Evolutionary conservation across 2,888 invertebrate species (phyloP), one percentile per base, ranked within the genome.

Genomic region (Ophion ellenae): DNA sequence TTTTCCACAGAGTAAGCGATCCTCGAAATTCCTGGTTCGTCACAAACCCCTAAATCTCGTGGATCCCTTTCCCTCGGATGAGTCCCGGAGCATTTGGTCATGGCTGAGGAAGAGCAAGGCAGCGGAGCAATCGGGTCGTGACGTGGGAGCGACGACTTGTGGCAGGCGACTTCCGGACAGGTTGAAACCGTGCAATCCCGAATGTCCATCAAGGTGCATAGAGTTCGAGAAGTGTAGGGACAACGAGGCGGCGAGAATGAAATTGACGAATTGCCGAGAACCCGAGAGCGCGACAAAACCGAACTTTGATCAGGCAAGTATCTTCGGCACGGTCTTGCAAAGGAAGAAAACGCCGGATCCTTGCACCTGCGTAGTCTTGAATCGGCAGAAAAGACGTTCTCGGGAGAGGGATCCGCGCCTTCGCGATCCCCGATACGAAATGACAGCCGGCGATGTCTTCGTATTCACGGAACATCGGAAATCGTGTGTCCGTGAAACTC

Each of bases 401-500:
- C 88, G 84, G 10, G 67, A 81, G 5, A 20, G 77, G 7, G 88
- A 89, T 87, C 82, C 88, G 2, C 88, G 89, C 24, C 69, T 91
- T 2, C 6, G 32, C 0, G 91, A 91, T 82, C 75, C 88, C 0
- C 79, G 90, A 5, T 90, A 90, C 81, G n/a, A 79, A 9, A 10
- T 17, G 0, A 91, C 89, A 0, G 4, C 64, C 4, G 88, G 90
- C 5, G 88, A 89, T 47, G 87, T 88, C 17, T 69, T 88, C 7
- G 2, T 90, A 2, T 90, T 84, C 63, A 88, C 85, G 20, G 84
- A 87, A 76, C 7, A 32, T 4, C 71, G 80, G 0, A 73, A 14
- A 74, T 63, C 73, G 2, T 59, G 64, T 47, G 1, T 47, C 10
- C 32, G 61, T 36, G 32, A 74, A 32, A 6, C 67, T 20, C 20